phyloP scores from a whole-genome alignment of 2,113 vertebrate genomes.

The Salminus brasiliensis region DNA sequence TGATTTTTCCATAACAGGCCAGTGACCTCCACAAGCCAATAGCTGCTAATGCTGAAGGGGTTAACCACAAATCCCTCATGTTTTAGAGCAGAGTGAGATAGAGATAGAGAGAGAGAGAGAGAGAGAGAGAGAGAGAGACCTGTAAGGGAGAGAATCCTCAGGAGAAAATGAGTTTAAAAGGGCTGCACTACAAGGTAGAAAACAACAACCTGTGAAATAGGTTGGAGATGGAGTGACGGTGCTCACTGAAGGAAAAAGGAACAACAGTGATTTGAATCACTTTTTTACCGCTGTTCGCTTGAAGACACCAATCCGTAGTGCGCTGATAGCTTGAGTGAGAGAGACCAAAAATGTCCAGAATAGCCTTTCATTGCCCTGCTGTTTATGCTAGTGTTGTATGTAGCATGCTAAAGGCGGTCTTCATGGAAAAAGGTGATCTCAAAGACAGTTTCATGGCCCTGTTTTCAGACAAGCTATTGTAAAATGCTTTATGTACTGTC shows the following conservation, averaged over 20 bases:
- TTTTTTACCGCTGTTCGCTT: background rate
- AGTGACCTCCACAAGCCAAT: conserved; percentile 54
- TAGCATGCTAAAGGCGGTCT: background rate
- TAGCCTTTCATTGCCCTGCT: background rate
- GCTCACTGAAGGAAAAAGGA: conserved; percentile 18
- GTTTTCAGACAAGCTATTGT: no score
- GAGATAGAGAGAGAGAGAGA: conserved; percentile 17
- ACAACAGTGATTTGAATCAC: conserved; percentile 7
- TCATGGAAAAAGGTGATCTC: no score
- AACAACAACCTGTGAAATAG: conserved; percentile 28
- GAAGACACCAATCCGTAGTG: background rate
- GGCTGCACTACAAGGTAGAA: conserved; percentile 14
- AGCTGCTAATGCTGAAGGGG: conserved; percentile 54
- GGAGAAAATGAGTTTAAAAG: conserved; percentile 29
- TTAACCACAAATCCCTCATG: conserved; percentile 52
- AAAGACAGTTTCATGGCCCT: no score
- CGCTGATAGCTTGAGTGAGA: background rate
- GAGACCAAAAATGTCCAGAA: background rate
- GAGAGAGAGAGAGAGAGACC: conserved; percentile 11
- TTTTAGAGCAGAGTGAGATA: conserved; percentile 47
- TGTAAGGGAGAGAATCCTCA: conserved; percentile 20
- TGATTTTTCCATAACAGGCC: conserved; percentile 46
- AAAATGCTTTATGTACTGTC: no score
- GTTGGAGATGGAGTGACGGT: background rate
- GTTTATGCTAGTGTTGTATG: background rate